A percentile compares a stretch with the other conserved stretches of the same genome.
Evolutionary conservation across 2,888 invertebrate species (phyloP).

Genomic region (Cheiracanthium punctorium): DNA sequence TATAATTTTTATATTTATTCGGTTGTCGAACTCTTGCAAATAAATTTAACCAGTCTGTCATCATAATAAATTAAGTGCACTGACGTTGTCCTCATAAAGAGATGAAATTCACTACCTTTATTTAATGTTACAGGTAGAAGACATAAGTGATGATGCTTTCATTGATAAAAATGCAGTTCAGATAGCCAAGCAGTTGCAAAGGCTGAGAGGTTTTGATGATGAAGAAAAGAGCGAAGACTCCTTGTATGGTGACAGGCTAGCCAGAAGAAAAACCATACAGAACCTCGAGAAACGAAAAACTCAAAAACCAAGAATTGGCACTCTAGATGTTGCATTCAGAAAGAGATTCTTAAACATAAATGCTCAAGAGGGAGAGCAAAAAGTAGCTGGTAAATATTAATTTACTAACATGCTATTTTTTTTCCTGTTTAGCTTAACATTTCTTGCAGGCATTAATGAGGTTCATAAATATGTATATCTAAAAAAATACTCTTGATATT

Average conservation of each 20-base stretch:
- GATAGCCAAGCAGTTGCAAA: slow-evolving; percentile 92
- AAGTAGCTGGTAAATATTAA: slow-evolving; percentile 34
- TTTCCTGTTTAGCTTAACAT: too few species aligned
- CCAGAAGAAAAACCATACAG: slow-evolving; percentile 87
- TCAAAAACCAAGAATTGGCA: slow-evolving; percentile 91
- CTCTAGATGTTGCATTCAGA: slow-evolving; percentile 96
- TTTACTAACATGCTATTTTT: too few species aligned
- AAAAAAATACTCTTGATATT: too few species aligned
- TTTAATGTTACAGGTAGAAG: slow-evolving; percentile 80
- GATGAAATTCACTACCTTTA: too few species aligned
- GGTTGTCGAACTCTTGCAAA: too few species aligned
- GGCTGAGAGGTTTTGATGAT: slow-evolving; percentile 73
- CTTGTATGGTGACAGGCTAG: slow-evolving; percentile 79
- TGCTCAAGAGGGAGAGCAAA: slow-evolving; percentile 41
- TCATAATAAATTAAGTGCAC: too few species aligned
- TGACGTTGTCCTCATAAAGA: too few species aligned
- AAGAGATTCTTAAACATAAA: slow-evolving; percentile 83
- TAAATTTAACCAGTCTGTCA: too few species aligned
- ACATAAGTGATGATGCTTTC: slow-evolving; percentile 90
- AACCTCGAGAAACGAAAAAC: slow-evolving; percentile 90
- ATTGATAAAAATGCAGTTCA: slow-evolving; percentile 95
- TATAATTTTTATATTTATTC: too few species aligned
- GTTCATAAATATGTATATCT: too few species aligned
- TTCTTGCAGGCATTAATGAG: too few species aligned
- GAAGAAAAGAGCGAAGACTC: slow-evolving; percentile 83